Evolutionary conservation across 2,113 vertebrate genomes (phyloP).

Genomic region (Lichenostomus cassidix): DNA sequence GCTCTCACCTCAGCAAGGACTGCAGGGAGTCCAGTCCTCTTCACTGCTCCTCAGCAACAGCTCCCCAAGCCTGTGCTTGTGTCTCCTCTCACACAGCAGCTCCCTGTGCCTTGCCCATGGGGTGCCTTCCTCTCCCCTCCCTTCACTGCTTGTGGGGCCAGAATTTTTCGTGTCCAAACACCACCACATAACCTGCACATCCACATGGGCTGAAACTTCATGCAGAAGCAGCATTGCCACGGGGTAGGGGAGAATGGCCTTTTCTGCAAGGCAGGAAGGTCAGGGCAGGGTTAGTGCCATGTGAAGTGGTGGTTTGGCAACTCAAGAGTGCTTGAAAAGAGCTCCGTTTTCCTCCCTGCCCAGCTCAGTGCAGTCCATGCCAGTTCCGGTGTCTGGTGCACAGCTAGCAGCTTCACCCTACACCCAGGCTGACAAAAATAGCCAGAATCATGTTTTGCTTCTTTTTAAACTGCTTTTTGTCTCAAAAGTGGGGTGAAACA

Average conservation of each 20-base stretch:
- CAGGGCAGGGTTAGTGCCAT: neutral
- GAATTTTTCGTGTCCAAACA: rapidly evolving
- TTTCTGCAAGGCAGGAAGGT: neutral
- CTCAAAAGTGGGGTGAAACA: neutral
- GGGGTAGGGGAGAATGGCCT: neutral
- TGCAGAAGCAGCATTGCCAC: rapidly evolving
- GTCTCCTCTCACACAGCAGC: neutral
- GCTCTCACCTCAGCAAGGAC: neutral
- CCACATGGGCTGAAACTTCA: rapidly evolving
- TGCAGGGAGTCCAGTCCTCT: neutral
- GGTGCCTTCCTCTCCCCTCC: neutral
- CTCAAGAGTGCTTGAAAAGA: neutral
- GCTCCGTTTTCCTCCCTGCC: neutral
- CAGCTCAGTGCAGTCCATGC: neutral
- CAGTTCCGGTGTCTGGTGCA: neutral
- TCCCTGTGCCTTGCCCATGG: neutral
- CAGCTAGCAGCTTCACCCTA: neutral
- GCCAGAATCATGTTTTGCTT: neutral
- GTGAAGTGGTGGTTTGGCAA: neutral
- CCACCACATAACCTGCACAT: rapidly evolving
- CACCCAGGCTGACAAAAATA: neutral
- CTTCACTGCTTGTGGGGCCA: neutral
- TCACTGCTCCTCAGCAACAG: neutral
- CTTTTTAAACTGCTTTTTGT: neutral
- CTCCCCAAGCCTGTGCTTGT: rapidly evolving